Evolutionary conservation across 1,140 invertebrate species (phyloP), one percentile per base, ranked within the genome.

Genomic region (Nixonia krombeini): DNA sequence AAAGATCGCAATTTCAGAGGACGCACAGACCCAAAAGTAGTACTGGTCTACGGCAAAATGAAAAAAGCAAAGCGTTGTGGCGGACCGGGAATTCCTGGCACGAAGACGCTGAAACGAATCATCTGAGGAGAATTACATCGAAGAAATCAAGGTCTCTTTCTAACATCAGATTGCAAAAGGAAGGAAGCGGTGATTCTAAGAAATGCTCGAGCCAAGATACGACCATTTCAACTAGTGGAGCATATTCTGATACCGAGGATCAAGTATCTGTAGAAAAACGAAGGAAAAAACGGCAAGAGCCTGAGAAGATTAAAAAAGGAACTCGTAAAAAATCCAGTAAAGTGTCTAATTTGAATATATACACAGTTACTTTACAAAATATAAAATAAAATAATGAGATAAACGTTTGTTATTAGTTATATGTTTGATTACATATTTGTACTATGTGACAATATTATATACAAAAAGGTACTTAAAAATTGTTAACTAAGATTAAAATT

Each of bases 251-350:
- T 5, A 40, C 53, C 5, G 55, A 53, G 2, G 12, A 10, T 2
- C 28, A 31, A 31, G 9, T 10, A 9, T 49, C 17, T n/a, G 33
- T 12, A 4, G 52, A 21, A 13, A 65, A 51, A 40, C 40, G 2
- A 16, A 46, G 26, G 13, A 46, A 17, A 4, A 65, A 7, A 44
- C 47, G 23, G 0, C 41, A 21, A 42, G 50, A 49, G 16, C 35
- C 1, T 6, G 47, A 61, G 25, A 61, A 29, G 13, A 56, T 35
- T 10, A 51, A 9, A 28, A 67, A 8, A 12, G 51, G 21, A 46
- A 45, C 47, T 57, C 51, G 21, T 51, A 50, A 46, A 18, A 57
- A 62, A 51, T 46, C 57, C 35, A 46, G 72, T 72, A 62, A 37
- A 12, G 33, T 16, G 21, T 49, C n/a, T 49, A 26, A 55, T 45